Base-by-base conservation (phyloP, 2,888 invertebrate species). In the Alviniconcha strummeri region DNA sequence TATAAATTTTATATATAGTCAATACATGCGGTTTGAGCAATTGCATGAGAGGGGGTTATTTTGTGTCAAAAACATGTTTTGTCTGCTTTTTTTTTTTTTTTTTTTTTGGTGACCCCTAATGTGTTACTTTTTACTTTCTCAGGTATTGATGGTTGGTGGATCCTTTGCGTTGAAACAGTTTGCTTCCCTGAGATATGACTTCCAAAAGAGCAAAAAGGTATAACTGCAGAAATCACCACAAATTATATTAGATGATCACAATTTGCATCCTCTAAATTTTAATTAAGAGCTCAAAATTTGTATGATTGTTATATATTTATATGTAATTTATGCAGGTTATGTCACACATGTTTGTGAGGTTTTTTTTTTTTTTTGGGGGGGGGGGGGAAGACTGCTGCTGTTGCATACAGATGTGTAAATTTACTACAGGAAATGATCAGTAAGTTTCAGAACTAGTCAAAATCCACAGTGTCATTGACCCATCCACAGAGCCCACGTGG, bases 101-200 rank as follows among this genome's bases (percentile, higher is more conserved):
- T 76, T 79, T n/a, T n/a, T n/a, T n/a, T n/a, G n/a, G n/a, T n/a
- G n/a, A 83, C 11, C 87, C 87, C 5, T 87, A 85, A 78, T 13
- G 85, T 64, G 86, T 86, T 81, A 78, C 82, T 55, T 15, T 83
- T 74, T 57, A 17, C 56, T 52, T 69, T 81, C 83, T 13, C 83
- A 87, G 84, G 72, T 84, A 36, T 78, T 84, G 13, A 82, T 87
- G 5, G 84, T 85, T 57, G 87, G 86, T n/a, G 86, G 87, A 36
- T 87, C 87, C 0, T 87, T 86, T 81, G 84, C 81, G 64, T 52
- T 87, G 79, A 85, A 86, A 80, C 75, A 87, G 64, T 87, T 86
- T 78, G 75, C 86, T 13, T 82, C 82, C 52, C 9, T 87, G 54
- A 83, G 87, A 36, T 87, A 87, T 77, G 83, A 87, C 17, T 87